phyloP scores from a whole-genome alignment of 2,797 vertebrate species.

The Squalus acanthias region DNA sequence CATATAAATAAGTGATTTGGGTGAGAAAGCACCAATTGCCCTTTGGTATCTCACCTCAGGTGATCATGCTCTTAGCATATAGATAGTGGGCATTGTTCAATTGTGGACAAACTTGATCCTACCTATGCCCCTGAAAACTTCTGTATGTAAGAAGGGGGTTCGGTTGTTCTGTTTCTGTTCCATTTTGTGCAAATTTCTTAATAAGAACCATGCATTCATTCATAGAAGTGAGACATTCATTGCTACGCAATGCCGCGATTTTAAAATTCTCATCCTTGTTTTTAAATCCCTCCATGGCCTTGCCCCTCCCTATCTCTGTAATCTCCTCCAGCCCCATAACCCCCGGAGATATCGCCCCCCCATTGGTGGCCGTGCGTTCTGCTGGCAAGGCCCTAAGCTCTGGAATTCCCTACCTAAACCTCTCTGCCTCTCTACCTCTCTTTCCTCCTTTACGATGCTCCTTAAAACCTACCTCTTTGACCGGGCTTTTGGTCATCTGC shows the following conservation, averaged over 20 bases:
- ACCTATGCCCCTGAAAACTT: neutral
- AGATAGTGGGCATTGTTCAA: neutral
- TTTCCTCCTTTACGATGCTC: too few species aligned
- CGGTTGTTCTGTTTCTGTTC: neutral
- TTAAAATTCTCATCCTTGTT: too few species aligned
- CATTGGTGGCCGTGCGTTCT: too few species aligned
- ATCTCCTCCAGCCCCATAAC: too few species aligned
- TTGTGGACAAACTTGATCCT: neutral
- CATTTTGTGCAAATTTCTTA: neutral
- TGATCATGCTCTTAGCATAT: neutral
- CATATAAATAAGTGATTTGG: neutral
- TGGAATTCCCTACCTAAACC: too few species aligned
- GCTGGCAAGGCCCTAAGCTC: too few species aligned
- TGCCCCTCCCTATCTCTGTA: too few species aligned
- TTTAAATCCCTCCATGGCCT: too few species aligned
- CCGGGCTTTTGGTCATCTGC: too few species aligned
- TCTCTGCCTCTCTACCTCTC: too few species aligned
- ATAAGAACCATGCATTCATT: neutral
- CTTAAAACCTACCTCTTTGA: too few species aligned
- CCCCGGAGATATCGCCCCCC: too few species aligned
- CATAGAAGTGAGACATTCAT: neutral
- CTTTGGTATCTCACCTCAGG: neutral
- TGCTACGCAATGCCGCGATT: neutral
- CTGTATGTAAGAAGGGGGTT: neutral
- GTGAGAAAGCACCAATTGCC: neutral